Base-by-base conservation (phyloP, 2,888 invertebrate genomes). In the Nephrocerus scutellatus region DNA sequence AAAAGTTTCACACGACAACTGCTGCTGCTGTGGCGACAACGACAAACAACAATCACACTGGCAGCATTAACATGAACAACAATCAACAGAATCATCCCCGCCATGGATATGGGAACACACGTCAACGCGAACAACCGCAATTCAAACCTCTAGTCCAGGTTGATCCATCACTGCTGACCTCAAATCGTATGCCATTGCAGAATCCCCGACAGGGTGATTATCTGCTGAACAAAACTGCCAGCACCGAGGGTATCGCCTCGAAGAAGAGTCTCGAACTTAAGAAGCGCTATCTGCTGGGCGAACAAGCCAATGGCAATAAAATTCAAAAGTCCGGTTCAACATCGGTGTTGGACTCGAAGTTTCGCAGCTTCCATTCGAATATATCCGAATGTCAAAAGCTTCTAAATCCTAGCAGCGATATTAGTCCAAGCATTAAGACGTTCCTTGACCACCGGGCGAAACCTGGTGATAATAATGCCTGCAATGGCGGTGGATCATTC, bases 301-400 rank as follows among this genome's bases (percentile, higher is more conserved):
- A 82, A 48, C 72, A 76, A 1, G 77, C 74, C 5, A 64, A 74
- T 30, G 74, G 78, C 3, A 81, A 82, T 22, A 75, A 79, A 16
- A 84, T 88, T 16, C 76, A 84, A 50, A 85, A 86, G 59, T 87
- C 87, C 0, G 86, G 84, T 36, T 86, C 86, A 38, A 82, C 87
- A 6, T 84, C 88, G 0, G 83, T 84, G 44, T 74, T 90, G 24
- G 89, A 90, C 60, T 85, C 84, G 6, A 85, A 84, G 62, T 77
- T 91, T 41, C 82, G 85, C 68, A 84, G 82, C 44, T 82, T 91
- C 59, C 80, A 87, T 48, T 84, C 84, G 22, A 84, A 82, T 52
- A 91, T 91, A 44, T 84, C 87, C 1, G 89, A 90, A 59, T 85
- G 88, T 57, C 91, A 91, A 56, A 90, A 89, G 58, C 70, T 89